Base-by-base conservation (phyloP, 2,797 vertebrate species). In the Coracias cyanogaster region DNA sequence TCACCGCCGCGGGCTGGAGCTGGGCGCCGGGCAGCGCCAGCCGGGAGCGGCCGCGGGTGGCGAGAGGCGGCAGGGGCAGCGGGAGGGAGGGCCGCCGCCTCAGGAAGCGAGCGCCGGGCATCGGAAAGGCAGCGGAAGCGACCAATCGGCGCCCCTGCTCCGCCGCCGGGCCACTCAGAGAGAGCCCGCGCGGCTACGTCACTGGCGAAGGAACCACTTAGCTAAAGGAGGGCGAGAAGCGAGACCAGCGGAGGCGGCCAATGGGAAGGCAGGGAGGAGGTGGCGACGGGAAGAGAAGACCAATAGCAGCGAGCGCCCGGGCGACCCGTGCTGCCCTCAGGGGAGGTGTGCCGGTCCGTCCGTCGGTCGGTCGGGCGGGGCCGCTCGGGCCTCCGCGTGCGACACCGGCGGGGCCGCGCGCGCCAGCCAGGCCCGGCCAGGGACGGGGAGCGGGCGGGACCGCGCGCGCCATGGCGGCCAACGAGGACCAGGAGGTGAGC, bases 401-500 rank as follows among this genome's bases (percentile, higher is more conserved):
- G 7, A 37, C 18, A 8, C 3, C 25, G 20, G 45, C 7, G 39
- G 66, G 35, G 15, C 22, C 7, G 70, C 7, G 28, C 57, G 16
- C 24, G 9, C 35, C 31, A 29, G 65, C 28, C 10, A 29, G 58
- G 33, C 45, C 33, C 51, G 41, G 25, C 22, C 28, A 25, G 21
- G 21, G 20, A 24, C n/a, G n/a, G 55, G n/a, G n/a, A 24, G 52
- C 24, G 51, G 51, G 51, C 9, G 60, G 37, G 26, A 39, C 45
- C 16, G 25, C 90, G 51, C 28, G 64, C 77, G 92, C 70, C 93
- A 99, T 99, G 99, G 98, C 99, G 82, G 98, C 99, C 52, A 99
- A 99, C 96, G 99, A 99, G 97, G 99, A 99, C 96, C 99, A 99
- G 92, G 99, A 99, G 99, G 99, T 99, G 98, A 96, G 96, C 15